Evolutionary conservation across 1,140 invertebrate genomes (phyloP).

Genomic region (Lasioglossum baleicum): DNA sequence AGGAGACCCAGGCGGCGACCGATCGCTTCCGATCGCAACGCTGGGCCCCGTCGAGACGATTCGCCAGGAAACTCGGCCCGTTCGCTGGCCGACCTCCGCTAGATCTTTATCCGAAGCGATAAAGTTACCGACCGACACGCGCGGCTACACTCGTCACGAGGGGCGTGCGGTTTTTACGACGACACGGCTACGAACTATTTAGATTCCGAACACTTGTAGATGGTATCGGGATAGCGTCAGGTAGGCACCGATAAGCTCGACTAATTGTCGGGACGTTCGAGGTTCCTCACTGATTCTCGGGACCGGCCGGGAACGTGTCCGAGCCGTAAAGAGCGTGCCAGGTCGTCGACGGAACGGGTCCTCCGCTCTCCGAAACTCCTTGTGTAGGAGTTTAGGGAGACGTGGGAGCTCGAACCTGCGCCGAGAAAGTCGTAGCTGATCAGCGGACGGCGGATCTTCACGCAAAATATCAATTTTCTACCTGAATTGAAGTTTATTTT

Average conservation of each 20-base stretch:
- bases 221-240: slow-evolving; percentile 51
- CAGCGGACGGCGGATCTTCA: too few species aligned
- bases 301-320: too few species aligned
- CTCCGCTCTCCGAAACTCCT: too few species aligned
- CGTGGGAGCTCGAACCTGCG: too few species aligned
- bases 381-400: too few species aligned
- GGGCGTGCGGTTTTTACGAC: slow-evolving; percentile 56
- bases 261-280: slow-evolving; percentile 54
- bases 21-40: background rate
- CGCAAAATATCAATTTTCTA: too few species aligned
- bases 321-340: too few species aligned
- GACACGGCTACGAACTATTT: slow-evolving; percentile 47
- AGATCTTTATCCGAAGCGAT: slow-evolving; percentile 59
- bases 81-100: slow-evolving; percentile 24
- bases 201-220: slow-evolving; percentile 65
- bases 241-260: slow-evolving; percentile 56
- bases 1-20: too few species aligned
- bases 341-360: too few species aligned
- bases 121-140: slow-evolving; percentile 55
- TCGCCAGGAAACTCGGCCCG: background rate
- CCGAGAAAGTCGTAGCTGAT: too few species aligned
- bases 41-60: background rate
- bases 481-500: too few species aligned
- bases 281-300: background rate
- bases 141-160: slow-evolving; percentile 58